Evolutionary conservation across 2,888 invertebrate species (phyloP).

Genomic region (Tenthredo mesomela): DNA sequence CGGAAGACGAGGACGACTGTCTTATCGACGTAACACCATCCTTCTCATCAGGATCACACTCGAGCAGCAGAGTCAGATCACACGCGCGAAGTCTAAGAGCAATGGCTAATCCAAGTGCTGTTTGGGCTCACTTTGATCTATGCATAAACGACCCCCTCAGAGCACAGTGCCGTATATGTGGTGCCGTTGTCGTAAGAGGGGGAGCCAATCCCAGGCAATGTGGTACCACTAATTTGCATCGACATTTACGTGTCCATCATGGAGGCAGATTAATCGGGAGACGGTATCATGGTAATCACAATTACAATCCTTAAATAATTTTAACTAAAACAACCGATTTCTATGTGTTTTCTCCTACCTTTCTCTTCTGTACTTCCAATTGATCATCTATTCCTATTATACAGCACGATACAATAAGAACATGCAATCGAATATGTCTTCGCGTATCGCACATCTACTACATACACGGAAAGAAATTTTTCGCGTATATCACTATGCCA

Average conservation of each 20-base stretch:
- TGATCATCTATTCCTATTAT: background rate
- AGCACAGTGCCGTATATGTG: conserved; percentile 76
- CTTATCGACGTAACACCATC: conserved; percentile 65
- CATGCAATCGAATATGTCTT: background rate
- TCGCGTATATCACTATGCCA: too few species aligned
- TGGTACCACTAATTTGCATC: conserved; percentile 76
- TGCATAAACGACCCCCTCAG: conserved; percentile 74
- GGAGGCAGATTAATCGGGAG: conserved; percentile 75
- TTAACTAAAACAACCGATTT: background rate
- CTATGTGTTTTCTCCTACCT: background rate
- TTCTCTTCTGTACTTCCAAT: background rate
- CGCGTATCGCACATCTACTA: background rate
- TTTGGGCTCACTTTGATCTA: conserved; percentile 76
- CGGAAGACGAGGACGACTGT: conserved; percentile 72
- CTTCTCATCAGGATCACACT: conserved; percentile 56
- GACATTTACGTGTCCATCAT: conserved; percentile 75
- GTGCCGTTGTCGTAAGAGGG: conserved; percentile 75
- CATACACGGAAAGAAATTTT: too few species aligned
- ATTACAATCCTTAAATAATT: background rate
- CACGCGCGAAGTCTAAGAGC: conserved; percentile 74
- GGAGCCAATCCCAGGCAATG: conserved; percentile 76
- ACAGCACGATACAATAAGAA: background rate
- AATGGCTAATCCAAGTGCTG: conserved; percentile 76
- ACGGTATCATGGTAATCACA: conserved; percentile 73
- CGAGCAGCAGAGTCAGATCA: conserved; percentile 69